Percentiles rank a stretch among this genome's conserved stretches.
phyloP scores from a whole-genome alignment of 2,888 invertebrate genomes.

The Pilophorus perplexus region DNA sequence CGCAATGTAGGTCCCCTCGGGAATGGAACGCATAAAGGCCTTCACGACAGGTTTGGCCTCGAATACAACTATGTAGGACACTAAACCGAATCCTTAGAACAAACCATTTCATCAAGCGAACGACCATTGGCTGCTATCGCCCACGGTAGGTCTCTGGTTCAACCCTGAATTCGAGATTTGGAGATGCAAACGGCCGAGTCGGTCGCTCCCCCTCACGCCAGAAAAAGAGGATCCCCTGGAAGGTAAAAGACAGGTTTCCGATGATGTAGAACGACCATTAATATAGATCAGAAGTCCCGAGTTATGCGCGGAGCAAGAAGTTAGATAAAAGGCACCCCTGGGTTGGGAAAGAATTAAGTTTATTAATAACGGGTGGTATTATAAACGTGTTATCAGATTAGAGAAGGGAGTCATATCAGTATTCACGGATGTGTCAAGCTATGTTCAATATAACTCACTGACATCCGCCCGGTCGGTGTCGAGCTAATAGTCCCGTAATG shows the following conservation, averaged over 20 bases:
- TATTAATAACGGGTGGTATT: slow-evolving; percentile 27
- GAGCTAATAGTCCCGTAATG: slow-evolving; percentile 30
- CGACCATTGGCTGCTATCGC: too few relatives aligned
- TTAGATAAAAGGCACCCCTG: slow-evolving; percentile 16
- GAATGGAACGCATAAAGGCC: background rate
- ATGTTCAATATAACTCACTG: slow-evolving; percentile 35
- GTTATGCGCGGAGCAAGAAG: slow-evolving; percentile 19
- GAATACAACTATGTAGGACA: too few relatives aligned
- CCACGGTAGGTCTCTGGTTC: too few relatives aligned
- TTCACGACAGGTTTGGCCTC: too few relatives aligned
- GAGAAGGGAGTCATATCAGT: slow-evolving; percentile 12
- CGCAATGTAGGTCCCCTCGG: too few relatives aligned
- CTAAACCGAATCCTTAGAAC: too few relatives aligned
- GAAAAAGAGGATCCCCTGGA: too few relatives aligned
- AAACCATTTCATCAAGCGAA: too few relatives aligned
- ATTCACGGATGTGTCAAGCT: slow-evolving; percentile 38
- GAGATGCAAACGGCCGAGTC: too few relatives aligned
- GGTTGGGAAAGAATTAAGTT: slow-evolving; percentile 29
- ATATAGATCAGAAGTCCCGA: slow-evolving; percentile 28
- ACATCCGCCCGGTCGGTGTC: slow-evolving; percentile 30
- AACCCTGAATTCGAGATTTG: too few relatives aligned
- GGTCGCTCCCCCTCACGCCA: too few relatives aligned
- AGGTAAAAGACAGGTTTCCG: background rate
- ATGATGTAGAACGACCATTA: slow-evolving; percentile 24
- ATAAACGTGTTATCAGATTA: slow-evolving; percentile 36